Conservation (phyloP, 2,797 vertebrate species). For the Podarcis siculus region DNA sequence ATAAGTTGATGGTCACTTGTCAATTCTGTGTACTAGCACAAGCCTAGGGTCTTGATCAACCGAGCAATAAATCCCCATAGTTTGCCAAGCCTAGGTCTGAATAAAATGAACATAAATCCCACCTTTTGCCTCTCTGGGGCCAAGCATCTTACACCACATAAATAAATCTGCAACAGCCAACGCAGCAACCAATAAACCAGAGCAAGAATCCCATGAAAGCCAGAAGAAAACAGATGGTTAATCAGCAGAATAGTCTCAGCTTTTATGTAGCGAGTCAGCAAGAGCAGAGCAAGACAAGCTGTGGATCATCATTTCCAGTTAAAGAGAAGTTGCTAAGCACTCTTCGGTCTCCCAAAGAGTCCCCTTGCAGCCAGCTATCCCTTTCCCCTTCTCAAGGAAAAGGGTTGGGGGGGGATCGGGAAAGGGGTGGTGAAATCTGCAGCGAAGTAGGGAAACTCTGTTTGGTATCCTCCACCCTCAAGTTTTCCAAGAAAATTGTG, state of each 20-base stretch:
- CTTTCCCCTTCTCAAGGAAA: not conserved
- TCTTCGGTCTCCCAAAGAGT: not conserved
- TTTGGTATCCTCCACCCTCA: not conserved
- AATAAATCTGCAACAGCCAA: not conserved
- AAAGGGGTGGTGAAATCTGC: not conserved
- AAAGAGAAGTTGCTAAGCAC: not conserved
- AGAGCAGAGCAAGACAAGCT: not conserved
- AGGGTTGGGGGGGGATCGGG: not conserved
- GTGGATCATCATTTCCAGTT: not conserved
- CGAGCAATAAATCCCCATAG: too few relatives aligned
- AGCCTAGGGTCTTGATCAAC: not conserved
- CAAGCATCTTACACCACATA: not conserved
- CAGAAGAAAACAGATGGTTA: not conserved
- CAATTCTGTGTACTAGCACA: not conserved
- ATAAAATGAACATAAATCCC: not conserved
- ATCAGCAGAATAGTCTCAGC: not conserved
- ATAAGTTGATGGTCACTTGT: not conserved
- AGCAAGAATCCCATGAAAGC: not conserved
- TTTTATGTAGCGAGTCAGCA: not conserved
- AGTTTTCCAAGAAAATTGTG: not conserved
- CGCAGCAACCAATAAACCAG: not conserved
- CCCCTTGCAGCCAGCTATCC: not conserved
- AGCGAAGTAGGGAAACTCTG: not conserved
- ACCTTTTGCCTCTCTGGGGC: not conserved
- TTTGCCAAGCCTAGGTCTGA: not conserved